Conservation (phyloP, 2,888 invertebrate genomes). For the Allacma fusca region DNA sequence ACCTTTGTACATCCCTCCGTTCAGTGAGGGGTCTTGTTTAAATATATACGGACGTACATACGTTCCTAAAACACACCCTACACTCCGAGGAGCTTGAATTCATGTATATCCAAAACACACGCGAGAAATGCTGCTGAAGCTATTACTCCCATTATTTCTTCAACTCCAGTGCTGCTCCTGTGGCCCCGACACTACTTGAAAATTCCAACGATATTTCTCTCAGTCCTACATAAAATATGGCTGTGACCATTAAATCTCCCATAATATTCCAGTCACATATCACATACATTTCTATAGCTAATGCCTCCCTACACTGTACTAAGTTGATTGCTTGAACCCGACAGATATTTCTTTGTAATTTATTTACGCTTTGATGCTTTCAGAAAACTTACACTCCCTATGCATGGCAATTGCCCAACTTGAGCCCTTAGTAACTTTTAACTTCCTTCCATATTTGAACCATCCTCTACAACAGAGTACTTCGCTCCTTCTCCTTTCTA, state of each 20-base stretch:
- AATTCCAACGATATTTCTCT: slow-evolving; percentile 2
- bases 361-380: slow-evolving; percentile 34
- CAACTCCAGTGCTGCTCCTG: no score
- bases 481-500: no score
- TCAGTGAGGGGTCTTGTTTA: background rate
- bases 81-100: no score
- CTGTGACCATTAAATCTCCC: background rate
- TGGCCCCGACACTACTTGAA: background rate
- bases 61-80: no score
- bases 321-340: slow-evolving; percentile 36
- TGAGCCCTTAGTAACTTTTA: background rate
- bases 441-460: background rate
- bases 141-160: no score
- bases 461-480: no score
- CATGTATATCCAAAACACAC: no score
- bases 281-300: slow-evolving; percentile 36
- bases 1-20: background rate
- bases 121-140: no score
- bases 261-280: slow-evolving; percentile 34
- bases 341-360: slow-evolving; percentile 40
- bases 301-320: slow-evolving; percentile 31
- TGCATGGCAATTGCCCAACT: background rate
- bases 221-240: slow-evolving; percentile 2
- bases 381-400: background rate
- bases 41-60: no score